A percentile compares a stretch with the other conserved stretches of the same genome.
These are phyloP conservation scores for Antedon bifida DNA, from an alignment of 35 echinoderm and acorn worm species.

Conservation along the genomic window DNA sequence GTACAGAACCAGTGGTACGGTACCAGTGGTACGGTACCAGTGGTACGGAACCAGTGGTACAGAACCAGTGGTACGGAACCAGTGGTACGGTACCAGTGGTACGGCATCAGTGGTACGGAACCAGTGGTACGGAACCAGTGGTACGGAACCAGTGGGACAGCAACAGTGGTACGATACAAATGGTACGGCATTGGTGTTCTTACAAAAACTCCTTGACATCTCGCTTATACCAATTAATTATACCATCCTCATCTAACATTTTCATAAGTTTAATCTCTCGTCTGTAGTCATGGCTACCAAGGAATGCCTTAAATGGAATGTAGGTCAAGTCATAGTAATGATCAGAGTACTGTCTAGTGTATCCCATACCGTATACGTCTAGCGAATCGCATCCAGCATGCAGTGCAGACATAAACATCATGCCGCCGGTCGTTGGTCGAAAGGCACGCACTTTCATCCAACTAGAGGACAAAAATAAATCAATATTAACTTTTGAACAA, in stretches of 20 bases:
- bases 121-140: no score
- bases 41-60: no score
- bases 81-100: no score
- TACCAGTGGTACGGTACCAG: no score
- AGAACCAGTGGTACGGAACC: no score
- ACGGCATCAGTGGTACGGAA: no score
- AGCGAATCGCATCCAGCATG: conserved; percentile 69
- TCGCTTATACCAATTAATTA: conserved; percentile 77
- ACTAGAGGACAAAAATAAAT: conserved; percentile 18
- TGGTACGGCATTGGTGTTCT: no score
- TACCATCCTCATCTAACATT: conserved; percentile 32
- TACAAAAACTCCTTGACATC: conserved; percentile 46
- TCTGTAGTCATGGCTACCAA: conserved; percentile 65
- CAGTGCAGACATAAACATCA: conserved; percentile 81
- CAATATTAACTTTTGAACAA: background rate
- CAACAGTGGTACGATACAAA: no score
- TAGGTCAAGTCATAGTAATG: conserved; percentile 80
- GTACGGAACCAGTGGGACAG: no score
- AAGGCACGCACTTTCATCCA: conserved; percentile 70
- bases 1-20: no score
- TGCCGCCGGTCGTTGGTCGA: conserved; percentile 69
- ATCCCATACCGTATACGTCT: conserved; percentile 89
- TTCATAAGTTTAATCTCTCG: conserved; percentile 52
- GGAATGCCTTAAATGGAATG: conserved; percentile 28
- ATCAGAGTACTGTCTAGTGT: conserved; percentile 43